phyloP scores from a whole-genome alignment of 1,140 invertebrate genomes.

The Saccostrea glomerata region DNA sequence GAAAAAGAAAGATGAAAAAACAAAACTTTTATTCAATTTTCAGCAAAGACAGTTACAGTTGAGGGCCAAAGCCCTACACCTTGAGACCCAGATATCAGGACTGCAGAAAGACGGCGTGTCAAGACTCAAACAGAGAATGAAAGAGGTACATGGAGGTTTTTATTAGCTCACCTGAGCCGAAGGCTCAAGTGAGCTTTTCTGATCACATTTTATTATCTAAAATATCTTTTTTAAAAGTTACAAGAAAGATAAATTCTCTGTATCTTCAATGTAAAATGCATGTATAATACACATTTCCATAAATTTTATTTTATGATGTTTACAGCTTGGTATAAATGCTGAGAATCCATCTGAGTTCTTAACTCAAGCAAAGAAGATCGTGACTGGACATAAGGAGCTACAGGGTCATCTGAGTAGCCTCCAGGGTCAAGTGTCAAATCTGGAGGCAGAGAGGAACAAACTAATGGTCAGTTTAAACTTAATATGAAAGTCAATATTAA shows the following conservation, averaged over 20 bases:
- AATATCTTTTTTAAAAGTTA: no score
- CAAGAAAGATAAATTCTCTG: no score
- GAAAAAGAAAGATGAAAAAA: background rate
- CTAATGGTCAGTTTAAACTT: slow-evolving; percentile 58
- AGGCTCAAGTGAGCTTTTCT: no score
- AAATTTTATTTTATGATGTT: no score
- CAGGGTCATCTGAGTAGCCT: slow-evolving; percentile 91
- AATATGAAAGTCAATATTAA: background rate
- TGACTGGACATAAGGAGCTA: slow-evolving; percentile 92
- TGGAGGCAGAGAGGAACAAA: slow-evolving; percentile 70
- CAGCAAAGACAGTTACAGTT: slow-evolving; percentile 75
- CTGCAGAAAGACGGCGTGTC: slow-evolving; percentile 95
- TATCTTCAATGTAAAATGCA: no score
- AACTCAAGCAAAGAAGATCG: slow-evolving; percentile 94
- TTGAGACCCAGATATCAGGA: slow-evolving; percentile 94
- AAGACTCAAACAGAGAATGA: slow-evolving; percentile 92
- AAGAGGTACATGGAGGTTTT: no score
- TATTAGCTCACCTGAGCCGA: no score
- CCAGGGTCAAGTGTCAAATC: slow-evolving; percentile 86
- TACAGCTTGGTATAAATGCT: slow-evolving; percentile 88
- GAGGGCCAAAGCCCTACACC: slow-evolving; percentile 88
- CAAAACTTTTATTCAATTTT: background rate
- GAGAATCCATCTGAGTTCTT: slow-evolving; percentile 90
- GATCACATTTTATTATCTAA: no score
- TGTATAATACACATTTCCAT: no score